Conservation (phyloP, 2,113 vertebrate species). For the Nycticryphes semicollaris region DNA sequence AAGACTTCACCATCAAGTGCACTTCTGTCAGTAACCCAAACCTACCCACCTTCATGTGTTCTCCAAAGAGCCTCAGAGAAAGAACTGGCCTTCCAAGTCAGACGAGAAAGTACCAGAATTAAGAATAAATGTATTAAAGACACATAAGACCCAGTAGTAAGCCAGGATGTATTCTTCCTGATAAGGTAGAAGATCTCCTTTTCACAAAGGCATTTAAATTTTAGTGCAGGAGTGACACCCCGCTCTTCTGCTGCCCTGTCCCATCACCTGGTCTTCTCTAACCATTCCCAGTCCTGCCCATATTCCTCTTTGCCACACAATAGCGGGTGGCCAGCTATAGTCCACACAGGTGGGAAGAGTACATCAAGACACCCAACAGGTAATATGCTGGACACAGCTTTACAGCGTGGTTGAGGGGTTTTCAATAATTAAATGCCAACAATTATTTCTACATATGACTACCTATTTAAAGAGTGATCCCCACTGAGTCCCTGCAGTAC, state of each 20-base stretch:
- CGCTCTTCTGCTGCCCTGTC: not conserved
- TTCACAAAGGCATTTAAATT: not conserved
- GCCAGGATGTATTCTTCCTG: not conserved
- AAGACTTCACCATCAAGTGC: not conserved
- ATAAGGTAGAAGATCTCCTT: not conserved
- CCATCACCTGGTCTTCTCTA: not conserved
- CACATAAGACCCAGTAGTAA: not conserved
- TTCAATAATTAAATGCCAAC: not conserved
- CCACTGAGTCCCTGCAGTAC: not conserved
- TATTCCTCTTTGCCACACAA: not conserved
- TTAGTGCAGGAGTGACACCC: not conserved
- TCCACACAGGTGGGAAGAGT: accelerated
- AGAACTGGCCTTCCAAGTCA: not conserved
- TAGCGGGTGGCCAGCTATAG: accelerated
- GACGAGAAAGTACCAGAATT: not conserved
- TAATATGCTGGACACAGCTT: not conserved
- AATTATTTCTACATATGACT: not conserved
- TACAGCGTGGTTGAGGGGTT: not conserved
- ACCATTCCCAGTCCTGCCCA: not conserved
- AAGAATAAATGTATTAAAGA: not conserved
- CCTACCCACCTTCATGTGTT: accelerated
- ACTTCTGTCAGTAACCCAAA: not conserved
- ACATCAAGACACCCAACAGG: accelerated
- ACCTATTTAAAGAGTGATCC: not conserved
- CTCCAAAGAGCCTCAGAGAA: not conserved